phyloP scores from a whole-genome alignment of 2,797 vertebrate genomes.

The Sus cebifrons region DNA sequence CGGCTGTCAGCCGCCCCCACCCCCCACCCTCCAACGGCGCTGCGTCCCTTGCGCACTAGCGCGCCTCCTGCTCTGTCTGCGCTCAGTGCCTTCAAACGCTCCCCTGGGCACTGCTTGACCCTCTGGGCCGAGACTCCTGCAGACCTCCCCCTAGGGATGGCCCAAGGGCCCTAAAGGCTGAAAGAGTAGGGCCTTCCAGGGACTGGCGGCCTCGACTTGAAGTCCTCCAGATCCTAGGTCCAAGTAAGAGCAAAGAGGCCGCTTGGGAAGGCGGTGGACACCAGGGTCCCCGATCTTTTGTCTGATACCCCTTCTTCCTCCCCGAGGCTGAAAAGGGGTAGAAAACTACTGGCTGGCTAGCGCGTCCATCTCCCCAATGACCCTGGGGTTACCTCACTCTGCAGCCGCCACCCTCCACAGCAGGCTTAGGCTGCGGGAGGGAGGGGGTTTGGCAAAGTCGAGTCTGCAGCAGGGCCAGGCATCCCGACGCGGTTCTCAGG shows the following conservation, averaged over 20 bases:
- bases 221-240: constrained; percentile 47
- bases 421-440: background rate
- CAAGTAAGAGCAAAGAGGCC: constrained; percentile 69
- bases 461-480: constrained; percentile 62
- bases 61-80: constrained; percentile 79
- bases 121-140: constrained; percentile 63
- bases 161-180: background rate
- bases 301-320: constrained; percentile 9
- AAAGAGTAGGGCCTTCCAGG: constrained; percentile 15
- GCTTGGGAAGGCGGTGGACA: constrained; percentile 59
- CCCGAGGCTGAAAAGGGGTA: background rate
- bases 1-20: constrained; percentile 80
- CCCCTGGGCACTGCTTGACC: constrained; percentile 78
- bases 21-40: constrained; percentile 78
- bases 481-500: background rate
- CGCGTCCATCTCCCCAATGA: constrained; percentile 56
- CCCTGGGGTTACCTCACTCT: constrained; percentile 64
- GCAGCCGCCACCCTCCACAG: background rate
- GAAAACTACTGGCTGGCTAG: background rate
- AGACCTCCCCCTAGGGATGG: constrained; percentile 45
- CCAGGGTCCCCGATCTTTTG: constrained; percentile 59
- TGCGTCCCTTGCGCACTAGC: constrained; percentile 83
- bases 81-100: constrained; percentile 75
- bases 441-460: constrained; percentile 70
- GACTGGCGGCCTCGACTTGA: constrained; percentile 61